Evolutionary conservation across 1,140 invertebrate species (phyloP), one percentile per base, ranked within the genome.

Genomic region (Heliconius nattereri): DNA sequence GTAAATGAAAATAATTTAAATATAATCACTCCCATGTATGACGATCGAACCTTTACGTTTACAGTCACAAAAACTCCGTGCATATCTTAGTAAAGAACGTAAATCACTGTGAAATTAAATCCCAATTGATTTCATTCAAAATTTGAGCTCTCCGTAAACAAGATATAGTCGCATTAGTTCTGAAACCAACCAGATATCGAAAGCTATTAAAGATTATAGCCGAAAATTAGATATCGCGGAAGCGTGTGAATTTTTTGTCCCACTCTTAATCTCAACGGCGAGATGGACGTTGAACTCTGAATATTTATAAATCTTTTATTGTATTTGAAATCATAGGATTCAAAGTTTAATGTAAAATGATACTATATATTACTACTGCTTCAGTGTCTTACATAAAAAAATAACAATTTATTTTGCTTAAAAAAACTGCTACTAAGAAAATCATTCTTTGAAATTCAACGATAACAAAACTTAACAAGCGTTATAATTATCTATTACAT

Each of bases 141-240:
- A 75, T 40, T 37, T 16, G 13, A 72, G 11, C 57, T 76, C 40
- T 40, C 19, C 11, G 19, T 37, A 75, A 66, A 76, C 54, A 60
- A 26, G 54, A 66, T 66, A 66, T 57, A 76, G 23, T 23, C 54
- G 26, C 11, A 49, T 71, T 76, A 49, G 40, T 71, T 45, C 35
- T 60, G 37, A 78, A 57, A 29, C 70, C 49, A 81, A 78, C 72
- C 74, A 79, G 76, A 87, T 87, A 84, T 83, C 84, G 83, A 82
- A 81, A 49, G 40, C 83, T 85, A 90, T 91, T 89, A 89, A 89
- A 81, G 82, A 90, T 89, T 90, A 90, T 84, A 86, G 87, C 77
- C 87, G 78, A 86, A 88, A 90, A 90, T 90, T 85, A 88, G 88
- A 86, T 87, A 85, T 84, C 83, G 84, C 86, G 85, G 88, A 87